Base-by-base conservation (phyloP, 2,888 invertebrate genomes). In the Ellobium chinense region DNA sequence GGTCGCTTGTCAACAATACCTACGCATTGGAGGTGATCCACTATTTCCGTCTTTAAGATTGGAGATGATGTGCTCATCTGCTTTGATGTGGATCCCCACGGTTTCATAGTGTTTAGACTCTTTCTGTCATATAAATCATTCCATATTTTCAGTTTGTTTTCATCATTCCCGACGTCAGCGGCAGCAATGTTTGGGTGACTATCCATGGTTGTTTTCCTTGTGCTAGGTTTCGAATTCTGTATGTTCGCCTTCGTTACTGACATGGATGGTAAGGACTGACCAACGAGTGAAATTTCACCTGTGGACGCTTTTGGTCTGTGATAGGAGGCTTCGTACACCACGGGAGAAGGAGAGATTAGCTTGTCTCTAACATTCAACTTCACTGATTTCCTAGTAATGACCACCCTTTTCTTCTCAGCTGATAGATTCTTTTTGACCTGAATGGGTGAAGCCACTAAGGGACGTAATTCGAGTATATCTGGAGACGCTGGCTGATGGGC, bases 11-110 rank as follows among this genome's bases (percentile, higher is more conserved):
- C 73, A 7, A 65, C 58, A 34, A 79, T 65, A 14, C 63, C n/a
- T 27, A 79, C 79, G 62, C 79, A 79, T 37, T 79, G 79, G 14
- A 79, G 73, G 18, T 73, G 73, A 54, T 31, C 65, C 21, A 34
- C 3, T 27, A 79, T 65, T 37, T 79, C 79, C 1, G 79, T 65
- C 1, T 72, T 39, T 24, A 65, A 56, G 31, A 79, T 79, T 24
- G 79, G 73, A 14, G 66, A 34, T 29, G 54, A 18, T 5, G n/a
- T 46, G 2, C 65, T 21, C 12, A 39, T 0, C 24, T 66, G 66
- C 27, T 54, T 70, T 39, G 70, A 39, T 12, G 70, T 46, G 21
- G 70, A 70, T 4, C 70, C 70, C 70, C 70, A 70, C 7, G 46
- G 54, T 27, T 39, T 70, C 27, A 27, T 39, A n/a, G n/a, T n/a